These are phyloP conservation scores for Malacosoma neustria DNA, from an alignment of 2,888 invertebrate genomes.

Conservation along the genomic window DNA sequence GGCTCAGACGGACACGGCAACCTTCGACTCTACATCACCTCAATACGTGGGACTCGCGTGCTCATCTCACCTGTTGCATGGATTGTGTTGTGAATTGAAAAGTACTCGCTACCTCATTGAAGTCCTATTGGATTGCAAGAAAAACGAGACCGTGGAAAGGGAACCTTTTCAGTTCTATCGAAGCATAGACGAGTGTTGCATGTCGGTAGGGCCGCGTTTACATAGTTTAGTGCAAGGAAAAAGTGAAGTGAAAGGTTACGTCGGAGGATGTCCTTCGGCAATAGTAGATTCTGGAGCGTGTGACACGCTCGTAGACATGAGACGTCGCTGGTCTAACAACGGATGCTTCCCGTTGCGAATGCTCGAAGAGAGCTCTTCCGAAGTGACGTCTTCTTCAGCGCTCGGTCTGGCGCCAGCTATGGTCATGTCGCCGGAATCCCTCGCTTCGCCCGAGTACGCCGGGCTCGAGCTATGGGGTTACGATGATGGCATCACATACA, in stretches of 20 bases:
- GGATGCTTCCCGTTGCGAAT: constrained; percentile 80
- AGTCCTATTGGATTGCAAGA: constrained; percentile 35
- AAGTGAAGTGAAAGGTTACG: constrained; percentile 67
- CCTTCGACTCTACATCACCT: constrained; percentile 37
- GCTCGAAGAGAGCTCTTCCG: constrained; percentile 83
- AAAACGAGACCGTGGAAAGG: constrained; percentile 40
- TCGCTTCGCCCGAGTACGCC: constrained; percentile 84
- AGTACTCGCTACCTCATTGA: constrained; percentile 18
- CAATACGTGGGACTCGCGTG: constrained; percentile 43
- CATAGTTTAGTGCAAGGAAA: constrained; percentile 63
- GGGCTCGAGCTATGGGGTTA: constrained; percentile 89
- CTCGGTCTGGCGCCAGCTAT: constrained; percentile 81
- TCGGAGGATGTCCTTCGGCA: constrained; percentile 63
- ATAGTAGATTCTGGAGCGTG: constrained; percentile 49
- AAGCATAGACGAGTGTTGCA: constrained; percentile 48
- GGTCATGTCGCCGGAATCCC: constrained; percentile 85
- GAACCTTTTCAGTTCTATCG: constrained; percentile 50
- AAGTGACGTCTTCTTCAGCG: constrained; percentile 85
- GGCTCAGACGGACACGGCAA: constrained; percentile 41
- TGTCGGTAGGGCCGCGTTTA: constrained; percentile 54
- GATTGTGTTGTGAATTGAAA: constrained; percentile 52
- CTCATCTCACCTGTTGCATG: constrained; percentile 51
- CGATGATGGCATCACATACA: constrained; percentile 69
- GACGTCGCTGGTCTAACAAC: constrained; percentile 86
- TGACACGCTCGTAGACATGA: constrained; percentile 77